Conservation (phyloP, 2,797 vertebrate genomes). For the Mormyrops attenuatus region DNA sequence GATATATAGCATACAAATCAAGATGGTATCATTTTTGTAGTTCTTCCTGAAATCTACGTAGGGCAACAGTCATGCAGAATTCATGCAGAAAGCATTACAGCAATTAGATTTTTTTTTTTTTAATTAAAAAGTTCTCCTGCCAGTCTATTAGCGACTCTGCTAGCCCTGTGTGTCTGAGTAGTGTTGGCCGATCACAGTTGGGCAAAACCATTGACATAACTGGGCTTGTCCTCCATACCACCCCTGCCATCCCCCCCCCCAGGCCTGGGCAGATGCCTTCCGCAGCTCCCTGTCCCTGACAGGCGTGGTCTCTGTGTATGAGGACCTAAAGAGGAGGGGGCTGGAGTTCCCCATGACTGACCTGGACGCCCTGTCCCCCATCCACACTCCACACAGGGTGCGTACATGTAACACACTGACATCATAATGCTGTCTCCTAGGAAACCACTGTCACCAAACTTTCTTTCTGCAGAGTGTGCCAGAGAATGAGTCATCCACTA, state of each 20-base stretch:
- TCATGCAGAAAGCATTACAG: not conserved
- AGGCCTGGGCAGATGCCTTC: conserved; percentile 98
- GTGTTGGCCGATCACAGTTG: not conserved
- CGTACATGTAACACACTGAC: conserved; percentile 29
- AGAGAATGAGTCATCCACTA: conserved; percentile 44
- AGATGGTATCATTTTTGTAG: not conserved
- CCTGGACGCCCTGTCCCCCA: conserved; percentile 90
- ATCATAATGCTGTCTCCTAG: too few species aligned
- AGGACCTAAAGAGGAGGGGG: conserved; percentile 84
- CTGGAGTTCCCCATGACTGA: conserved; percentile 99
- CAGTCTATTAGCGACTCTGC: not conserved
- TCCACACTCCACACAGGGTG: conserved; percentile 93
- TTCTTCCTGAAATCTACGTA: not conserved
- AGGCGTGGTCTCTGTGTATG: conserved; percentile 87
- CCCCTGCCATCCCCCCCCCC: conserved; percentile 6
- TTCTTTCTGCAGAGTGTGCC: conserved; percentile 54
- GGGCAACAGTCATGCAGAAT: not conserved
- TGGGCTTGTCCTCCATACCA: not conserved
- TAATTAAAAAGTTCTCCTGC: not conserved
- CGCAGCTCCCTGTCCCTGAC: conserved; percentile 80
- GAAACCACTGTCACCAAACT: not conserved
- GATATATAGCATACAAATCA: not conserved
- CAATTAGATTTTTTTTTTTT: not conserved
- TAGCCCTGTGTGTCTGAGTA: not conserved
- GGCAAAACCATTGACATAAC: not conserved